Evolutionary conservation across 2,797 vertebrate species (phyloP).

Genomic region (Onychomys leucogaster): DNA sequence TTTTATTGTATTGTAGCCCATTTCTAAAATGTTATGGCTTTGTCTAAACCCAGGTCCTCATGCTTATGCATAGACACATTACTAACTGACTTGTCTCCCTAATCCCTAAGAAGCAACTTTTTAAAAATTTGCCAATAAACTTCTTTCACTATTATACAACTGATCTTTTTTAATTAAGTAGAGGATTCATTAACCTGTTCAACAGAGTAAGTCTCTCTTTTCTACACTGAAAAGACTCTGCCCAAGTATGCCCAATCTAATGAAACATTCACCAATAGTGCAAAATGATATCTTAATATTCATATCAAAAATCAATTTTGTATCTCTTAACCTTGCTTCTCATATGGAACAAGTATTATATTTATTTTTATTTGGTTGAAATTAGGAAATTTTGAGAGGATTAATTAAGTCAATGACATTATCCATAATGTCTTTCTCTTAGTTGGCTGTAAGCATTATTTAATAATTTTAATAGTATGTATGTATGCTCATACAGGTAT

Average conservation of each 20-base stretch:
- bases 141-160: not conserved
- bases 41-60: not conserved
- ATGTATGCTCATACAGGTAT: not conserved
- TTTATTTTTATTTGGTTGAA: constrained; percentile 42
- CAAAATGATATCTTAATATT: constrained; percentile 25
- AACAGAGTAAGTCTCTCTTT: not conserved
- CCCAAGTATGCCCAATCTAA: not conserved
- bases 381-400: not conserved
- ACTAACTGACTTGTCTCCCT: not conserved
- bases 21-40: not conserved
- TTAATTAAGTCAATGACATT: not conserved
- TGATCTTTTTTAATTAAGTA: constrained; percentile 40
- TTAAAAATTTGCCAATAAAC: not conserved
- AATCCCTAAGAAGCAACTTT: not conserved
- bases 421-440: not conserved
- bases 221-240: not conserved
- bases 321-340: constrained; percentile 20
- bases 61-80: not conserved
- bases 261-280: constrained; percentile 8
- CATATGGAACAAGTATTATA: not conserved
- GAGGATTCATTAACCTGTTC: not conserved
- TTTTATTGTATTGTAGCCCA: not conserved
- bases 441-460: constrained; percentile 25
- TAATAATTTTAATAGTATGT: not conserved
- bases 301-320: not conserved